phyloP scores from a whole-genome alignment of 2,888 invertebrate species.

The Papilio demoleus region DNA sequence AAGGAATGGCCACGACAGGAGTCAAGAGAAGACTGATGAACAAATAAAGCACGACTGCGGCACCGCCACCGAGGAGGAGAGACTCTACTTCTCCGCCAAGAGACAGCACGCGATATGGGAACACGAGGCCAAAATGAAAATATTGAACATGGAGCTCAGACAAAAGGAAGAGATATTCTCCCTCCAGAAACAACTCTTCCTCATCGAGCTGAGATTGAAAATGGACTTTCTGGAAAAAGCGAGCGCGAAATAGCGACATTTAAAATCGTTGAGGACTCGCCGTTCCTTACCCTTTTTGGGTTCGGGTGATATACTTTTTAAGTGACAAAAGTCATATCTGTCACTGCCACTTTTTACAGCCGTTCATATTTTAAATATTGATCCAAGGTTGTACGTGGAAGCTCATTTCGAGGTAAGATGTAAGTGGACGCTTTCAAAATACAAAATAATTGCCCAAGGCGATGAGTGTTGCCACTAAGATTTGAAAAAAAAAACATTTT shows the following conservation, averaged over 20 bases:
- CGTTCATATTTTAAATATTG: constrained; percentile 13
- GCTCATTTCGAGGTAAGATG: constrained; percentile 10
- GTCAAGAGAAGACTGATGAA: constrained; percentile 56
- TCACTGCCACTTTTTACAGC: constrained; percentile 29
- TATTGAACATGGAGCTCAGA: constrained; percentile 75
- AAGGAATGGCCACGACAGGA: constrained; percentile 61
- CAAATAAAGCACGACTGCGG: constrained; percentile 62
- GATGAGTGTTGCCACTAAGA: constrained; percentile 13
- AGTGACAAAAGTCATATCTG: constrained; percentile 34
- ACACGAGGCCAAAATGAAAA: constrained; percentile 81
- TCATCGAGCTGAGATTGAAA: constrained; percentile 77
- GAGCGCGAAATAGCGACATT: constrained; percentile 64
- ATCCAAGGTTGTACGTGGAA: constrained; percentile 13
- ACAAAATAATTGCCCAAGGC: background rate
- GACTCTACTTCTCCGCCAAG: constrained; percentile 74
- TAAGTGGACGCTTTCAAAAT: background rate
- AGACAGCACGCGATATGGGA: constrained; percentile 79
- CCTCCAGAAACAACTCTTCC: constrained; percentile 77
- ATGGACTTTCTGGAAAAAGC: constrained; percentile 82
- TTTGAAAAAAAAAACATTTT: background rate
- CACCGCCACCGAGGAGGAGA: constrained; percentile 70
- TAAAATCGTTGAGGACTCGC: background rate
- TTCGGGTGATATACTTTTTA: constrained; percentile 2
- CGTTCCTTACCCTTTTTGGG: constrained; percentile 1
- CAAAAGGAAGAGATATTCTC: constrained; percentile 81